Evolutionary conservation across 2,888 invertebrate genomes (phyloP).

Genomic region (Hofmannophila pseudospretella): DNA sequence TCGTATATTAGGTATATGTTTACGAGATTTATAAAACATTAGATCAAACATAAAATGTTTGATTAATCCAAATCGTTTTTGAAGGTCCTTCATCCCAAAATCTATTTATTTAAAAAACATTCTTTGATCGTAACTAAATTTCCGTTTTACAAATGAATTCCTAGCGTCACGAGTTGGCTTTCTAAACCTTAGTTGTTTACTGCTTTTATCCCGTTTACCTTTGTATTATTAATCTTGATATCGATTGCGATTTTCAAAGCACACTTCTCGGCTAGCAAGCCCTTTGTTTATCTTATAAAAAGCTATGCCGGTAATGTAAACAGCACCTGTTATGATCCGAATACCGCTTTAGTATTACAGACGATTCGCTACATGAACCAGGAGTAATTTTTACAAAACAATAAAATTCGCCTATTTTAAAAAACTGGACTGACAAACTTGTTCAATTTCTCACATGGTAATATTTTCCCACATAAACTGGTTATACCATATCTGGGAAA

Average conservation of each 20-base stretch:
- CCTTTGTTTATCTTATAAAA: conserved; percentile 47
- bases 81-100: no score
- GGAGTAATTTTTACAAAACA: no score
- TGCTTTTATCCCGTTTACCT: neutral
- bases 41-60: no score
- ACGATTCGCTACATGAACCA: conserved; percentile 1
- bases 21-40: no score
- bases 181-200: neutral
- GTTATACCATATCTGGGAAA: no score
- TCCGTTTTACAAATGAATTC: neutral
- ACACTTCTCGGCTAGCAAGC: conserved; percentile 13
- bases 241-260: neutral
- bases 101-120: neutral
- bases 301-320: conserved; percentile 36
- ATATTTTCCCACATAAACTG: no score
- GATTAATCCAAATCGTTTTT: no score
- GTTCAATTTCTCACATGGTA: no score
- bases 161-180: neutral
- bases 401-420: no score
- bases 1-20: no score
- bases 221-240: conserved; percentile 1
- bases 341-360: conserved; percentile 27
- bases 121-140: neutral
- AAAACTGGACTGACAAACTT: no score
- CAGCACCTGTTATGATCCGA: conserved; percentile 39